Base-by-base conservation (phyloP, 2,113 vertebrate species). In the Ploceus nigricollis region DNA sequence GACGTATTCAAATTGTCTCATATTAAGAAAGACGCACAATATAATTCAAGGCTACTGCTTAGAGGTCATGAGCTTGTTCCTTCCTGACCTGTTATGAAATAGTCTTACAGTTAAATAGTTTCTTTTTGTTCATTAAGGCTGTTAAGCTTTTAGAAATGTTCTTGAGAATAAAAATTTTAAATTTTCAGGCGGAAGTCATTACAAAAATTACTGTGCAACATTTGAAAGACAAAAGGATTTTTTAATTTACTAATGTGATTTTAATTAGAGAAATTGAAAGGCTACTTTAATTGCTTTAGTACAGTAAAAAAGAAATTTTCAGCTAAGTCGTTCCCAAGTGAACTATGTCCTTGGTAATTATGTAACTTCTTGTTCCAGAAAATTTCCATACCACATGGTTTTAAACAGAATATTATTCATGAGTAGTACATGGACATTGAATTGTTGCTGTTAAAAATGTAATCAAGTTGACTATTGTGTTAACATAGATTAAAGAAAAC, bases 261-360 rank as follows among this genome's bases (percentile, higher is more conserved):
- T 91, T 84, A 72, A 93, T 90, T 93, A 90, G 37, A 82, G 79
- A 90, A 94, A 79, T 39, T 42, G 33, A 64, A 94, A 82, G 53
- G 39, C 63, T 60, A 35, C 14, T 90, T 63, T 68, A 91, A 84
- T 71, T 79, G 27, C 65, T 91, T 73, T 78, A 82, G 39, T 87
- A 72, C 24, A 51, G 28, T 63, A 84, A 82, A 90, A 82, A 69
- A 51, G 11, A 82, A 42, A 22, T 44, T 50, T 91, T 81, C 56
- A 31, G 4, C 60, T 57, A 58, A 73, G 23, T 75, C 57, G 66
- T 86, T 81, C 47, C 20, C 28, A 80, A 37, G 57, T 76, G 53
- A 72, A 37, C 58, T 76, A 4, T 50, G 72, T 39, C 54, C 56
- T 83, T 89, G 35, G 19, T 73, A 82, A 50, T 22, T 30, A 40